Conservation (phyloP, 2,113 vertebrate species). For the Xyrauchen texanus region DNA sequence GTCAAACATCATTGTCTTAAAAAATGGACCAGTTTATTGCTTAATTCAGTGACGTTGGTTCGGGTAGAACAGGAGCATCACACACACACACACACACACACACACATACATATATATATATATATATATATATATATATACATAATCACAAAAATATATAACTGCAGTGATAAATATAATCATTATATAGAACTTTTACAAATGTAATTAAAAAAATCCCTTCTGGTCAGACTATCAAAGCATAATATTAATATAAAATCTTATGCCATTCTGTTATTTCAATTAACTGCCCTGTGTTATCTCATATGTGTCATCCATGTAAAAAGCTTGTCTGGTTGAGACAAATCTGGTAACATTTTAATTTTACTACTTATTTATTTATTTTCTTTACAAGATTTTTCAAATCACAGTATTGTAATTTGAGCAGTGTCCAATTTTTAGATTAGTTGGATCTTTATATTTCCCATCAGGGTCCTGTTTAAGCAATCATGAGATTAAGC, state of each 20-base stretch:
- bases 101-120: no score
- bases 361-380: neutral
- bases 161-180: neutral
- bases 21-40: no score
- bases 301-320: neutral
- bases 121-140: no score
- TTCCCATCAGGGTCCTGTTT: slow-evolving; percentile 29
- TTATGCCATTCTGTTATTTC: slow-evolving; percentile 8
- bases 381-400: neutral
- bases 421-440: slow-evolving; percentile 1
- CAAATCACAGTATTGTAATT: neutral
- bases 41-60: no score
- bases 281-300: neutral
- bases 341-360: slow-evolving; percentile 2
- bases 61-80: no score
- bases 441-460: slow-evolving; percentile 32
- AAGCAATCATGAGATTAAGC: slow-evolving; percentile 28
- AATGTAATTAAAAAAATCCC: no score
- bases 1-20: no score
- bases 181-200: no score
- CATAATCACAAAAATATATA: no score
- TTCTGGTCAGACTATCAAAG: neutral
- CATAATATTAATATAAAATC: neutral
- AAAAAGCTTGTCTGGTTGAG: neutral
- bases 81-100: no score